These are phyloP conservation scores for Dynastes maya DNA, from an alignment of 2,888 invertebrate species.

Conservation along the genomic window DNA sequence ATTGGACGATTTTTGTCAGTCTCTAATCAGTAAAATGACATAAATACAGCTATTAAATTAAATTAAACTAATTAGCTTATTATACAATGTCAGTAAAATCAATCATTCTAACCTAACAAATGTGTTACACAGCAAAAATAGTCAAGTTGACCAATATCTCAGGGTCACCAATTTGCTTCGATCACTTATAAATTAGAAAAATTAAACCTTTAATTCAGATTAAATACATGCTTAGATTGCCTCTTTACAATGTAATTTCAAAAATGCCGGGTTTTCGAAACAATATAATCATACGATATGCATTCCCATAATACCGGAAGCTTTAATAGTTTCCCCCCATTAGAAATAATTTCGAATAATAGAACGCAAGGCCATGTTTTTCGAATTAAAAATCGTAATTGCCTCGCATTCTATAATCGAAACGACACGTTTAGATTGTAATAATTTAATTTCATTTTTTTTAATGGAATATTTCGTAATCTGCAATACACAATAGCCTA, in stretches of 20 bases:
- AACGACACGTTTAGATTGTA: constrained; percentile 31
- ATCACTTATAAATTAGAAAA: no score
- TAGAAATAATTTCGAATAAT: constrained; percentile 43
- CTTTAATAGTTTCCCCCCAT: constrained; percentile 35
- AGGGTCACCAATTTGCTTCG: no score
- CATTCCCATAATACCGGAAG: constrained; percentile 31
- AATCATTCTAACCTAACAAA: no score
- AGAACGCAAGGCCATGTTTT: constrained; percentile 41
- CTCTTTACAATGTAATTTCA: not conserved
- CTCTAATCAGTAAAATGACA: no score
- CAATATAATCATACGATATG: constrained; percentile 18
- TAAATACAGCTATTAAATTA: no score
- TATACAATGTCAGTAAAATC: no score
- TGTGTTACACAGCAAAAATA: no score
- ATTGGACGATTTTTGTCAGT: no score
- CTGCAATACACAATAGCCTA: constrained; percentile 25
- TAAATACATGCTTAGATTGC: not conserved
- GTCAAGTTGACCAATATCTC: no score
- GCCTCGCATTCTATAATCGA: constrained; percentile 36
- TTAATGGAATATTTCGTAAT: constrained; percentile 24
- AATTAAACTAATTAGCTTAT: no score
- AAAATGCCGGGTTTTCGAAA: constrained; percentile 1
- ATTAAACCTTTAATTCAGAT: no score
- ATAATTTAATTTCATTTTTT: constrained; percentile 31
- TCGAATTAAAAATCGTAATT: constrained; percentile 37